Evolutionary conservation across 2,113 vertebrate genomes (phyloP).

Genomic region (Dicrurus megarhynchus): DNA sequence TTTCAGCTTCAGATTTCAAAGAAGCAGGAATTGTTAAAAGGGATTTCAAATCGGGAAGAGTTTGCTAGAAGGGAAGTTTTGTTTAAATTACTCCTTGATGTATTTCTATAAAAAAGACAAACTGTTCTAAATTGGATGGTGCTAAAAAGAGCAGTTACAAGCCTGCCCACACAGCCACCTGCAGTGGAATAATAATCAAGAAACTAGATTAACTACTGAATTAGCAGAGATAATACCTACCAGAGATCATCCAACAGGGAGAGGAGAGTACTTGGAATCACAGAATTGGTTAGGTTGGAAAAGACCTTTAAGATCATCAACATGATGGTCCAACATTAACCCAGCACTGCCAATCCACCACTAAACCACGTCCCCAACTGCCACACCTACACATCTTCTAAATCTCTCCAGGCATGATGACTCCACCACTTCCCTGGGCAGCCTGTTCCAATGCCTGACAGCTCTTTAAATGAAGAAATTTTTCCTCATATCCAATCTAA

Average conservation of each 20-base stretch:
- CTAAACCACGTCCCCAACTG: not conserved
- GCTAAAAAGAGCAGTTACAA: conserved; percentile 53
- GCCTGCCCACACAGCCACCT: conserved; percentile 44
- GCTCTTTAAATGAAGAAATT: not conserved
- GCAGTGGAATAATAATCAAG: conserved; percentile 44
- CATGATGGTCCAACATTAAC: not conserved
- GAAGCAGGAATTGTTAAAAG: not conserved
- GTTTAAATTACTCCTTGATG: conserved; percentile 12
- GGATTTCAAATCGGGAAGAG: not conserved
- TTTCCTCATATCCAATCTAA: not conserved
- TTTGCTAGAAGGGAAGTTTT: not conserved
- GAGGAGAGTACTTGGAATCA: not conserved
- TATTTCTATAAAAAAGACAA: conserved; percentile 39
- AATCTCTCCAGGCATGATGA: not conserved
- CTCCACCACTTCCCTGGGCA: not conserved
- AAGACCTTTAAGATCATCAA: not conserved
- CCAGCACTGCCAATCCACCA: not conserved
- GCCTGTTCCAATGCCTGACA: not conserved
- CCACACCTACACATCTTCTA: not conserved
- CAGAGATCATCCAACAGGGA: not conserved
- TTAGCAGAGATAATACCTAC: conserved; percentile 16
- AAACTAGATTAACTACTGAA: conserved; percentile 45
- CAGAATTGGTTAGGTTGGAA: not conserved
- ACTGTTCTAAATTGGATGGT: not conserved
- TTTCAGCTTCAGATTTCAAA: not conserved